These are phyloP conservation scores for Xenentodon cancila DNA, from an alignment of 2,797 vertebrate species.

Conservation along the genomic window DNA sequence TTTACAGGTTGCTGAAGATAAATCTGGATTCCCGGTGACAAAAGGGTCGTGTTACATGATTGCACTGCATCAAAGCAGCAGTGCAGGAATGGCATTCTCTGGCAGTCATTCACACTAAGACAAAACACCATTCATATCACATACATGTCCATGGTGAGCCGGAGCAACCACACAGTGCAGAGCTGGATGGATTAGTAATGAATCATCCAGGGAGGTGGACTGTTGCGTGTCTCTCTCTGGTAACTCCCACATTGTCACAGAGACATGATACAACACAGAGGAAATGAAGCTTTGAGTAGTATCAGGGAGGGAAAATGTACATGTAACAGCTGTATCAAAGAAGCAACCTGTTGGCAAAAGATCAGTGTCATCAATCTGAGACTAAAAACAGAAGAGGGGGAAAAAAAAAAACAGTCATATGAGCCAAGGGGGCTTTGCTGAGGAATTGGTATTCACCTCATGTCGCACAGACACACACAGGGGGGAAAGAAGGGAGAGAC, in stretches of 20 bases:
- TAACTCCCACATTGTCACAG: slow-evolving; percentile 69
- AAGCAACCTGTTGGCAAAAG: slow-evolving; percentile 66
- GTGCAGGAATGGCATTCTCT: slow-evolving; percentile 60
- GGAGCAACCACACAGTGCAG: slow-evolving; percentile 73
- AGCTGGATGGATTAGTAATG: slow-evolving; percentile 72
- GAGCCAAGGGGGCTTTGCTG: slow-evolving; percentile 51
- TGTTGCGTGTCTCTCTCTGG: slow-evolving; percentile 73
- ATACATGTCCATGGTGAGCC: slow-evolving; percentile 71
- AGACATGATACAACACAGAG: slow-evolving; percentile 49
- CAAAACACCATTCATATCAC: slow-evolving; percentile 78
- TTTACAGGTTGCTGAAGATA: slow-evolving; percentile 51
- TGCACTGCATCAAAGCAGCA: slow-evolving; percentile 58
- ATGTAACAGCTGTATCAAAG: slow-evolving; percentile 1
- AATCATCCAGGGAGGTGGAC: slow-evolving; percentile 76
- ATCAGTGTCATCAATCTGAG: slow-evolving; percentile 17
- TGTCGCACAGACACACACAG: slow-evolving; percentile 61
- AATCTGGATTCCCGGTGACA: slow-evolving; percentile 53
- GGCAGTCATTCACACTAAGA: slow-evolving; percentile 72
- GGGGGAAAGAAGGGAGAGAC: slow-evolving; percentile 33
- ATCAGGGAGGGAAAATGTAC: slow-evolving; percentile 16
- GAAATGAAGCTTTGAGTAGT: slow-evolving; percentile 31
- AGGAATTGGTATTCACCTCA: slow-evolving; percentile 78
- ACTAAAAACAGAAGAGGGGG: slow-evolving; percentile 32
- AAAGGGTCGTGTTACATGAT: slow-evolving; percentile 46
- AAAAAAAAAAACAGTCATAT: slow-evolving; percentile 40